Evolutionary conservation across 2,113 vertebrate genomes (phyloP), one percentile per base, ranked within the genome.

Genomic region (Osmerus mordax): DNA sequence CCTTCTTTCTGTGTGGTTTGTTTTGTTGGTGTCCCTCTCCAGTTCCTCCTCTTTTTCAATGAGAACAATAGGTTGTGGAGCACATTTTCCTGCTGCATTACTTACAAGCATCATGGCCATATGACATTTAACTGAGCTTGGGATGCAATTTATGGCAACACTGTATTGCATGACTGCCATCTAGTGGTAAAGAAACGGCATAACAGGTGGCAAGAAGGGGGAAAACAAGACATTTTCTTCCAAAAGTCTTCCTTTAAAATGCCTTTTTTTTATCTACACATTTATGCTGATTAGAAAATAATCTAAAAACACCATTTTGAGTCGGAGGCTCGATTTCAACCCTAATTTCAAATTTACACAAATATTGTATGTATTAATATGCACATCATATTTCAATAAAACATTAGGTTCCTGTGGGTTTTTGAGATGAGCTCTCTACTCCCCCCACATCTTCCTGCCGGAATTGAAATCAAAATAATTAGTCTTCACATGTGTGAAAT

Each of bases 31-130:
- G 3, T 60, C 59, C n/a, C 19, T 72, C 60, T 83, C 72, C 74
- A 74, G 76, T 76, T 77, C 69, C 73, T 73, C 78, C 84, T 84
- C 79, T 84, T 71, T 76, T 76, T 81, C 86, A 89, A 87, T 85
- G 81, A 89, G 88, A 91, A 92, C 89, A 91, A 90, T 91, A 85
- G 87, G 81, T 87, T 90, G 87, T 83, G 78, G 84, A 89, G 83
- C 69, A 78, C 86, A 80, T 89, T 89, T 91, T 87, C 83, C 88
- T 86, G 84, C 84, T 69, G 89, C 84, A 84, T 89, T 89, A 89
- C 87, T 90, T 86, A 88, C 87, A 87, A 83, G 87, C 86, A 80
- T 79, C 84, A 82, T 83, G 81, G 86, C 88, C 87, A 89, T 84
- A 89, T 88, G 84, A 86, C 84, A 89, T 91, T 84, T 87, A 83